Conservation (phyloP, 1,140 invertebrate genomes). For the Brachionus paranguensis region DNA sequence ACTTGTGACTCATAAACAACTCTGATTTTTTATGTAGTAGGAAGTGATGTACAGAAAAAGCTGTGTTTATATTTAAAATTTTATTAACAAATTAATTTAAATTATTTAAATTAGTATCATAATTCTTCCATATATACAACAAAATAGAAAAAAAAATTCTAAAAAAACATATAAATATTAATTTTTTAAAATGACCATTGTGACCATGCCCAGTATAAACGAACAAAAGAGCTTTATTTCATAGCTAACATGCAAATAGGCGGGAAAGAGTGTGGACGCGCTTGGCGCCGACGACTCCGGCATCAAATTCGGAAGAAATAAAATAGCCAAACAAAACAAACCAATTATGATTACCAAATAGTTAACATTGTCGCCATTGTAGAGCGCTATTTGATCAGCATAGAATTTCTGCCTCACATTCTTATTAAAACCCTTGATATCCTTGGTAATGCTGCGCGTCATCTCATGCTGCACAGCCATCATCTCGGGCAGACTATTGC, state of each 20-base stretch:
- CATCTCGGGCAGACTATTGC: conserved; percentile 1
- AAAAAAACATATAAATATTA: background rate
- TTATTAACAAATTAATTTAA: background rate
- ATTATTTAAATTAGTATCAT: background rate
- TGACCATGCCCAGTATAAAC: conserved; percentile 32
- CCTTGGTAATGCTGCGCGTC: background rate
- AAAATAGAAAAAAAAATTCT: background rate
- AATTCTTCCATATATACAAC: background rate
- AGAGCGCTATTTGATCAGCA: background rate
- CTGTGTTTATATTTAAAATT: background rate
- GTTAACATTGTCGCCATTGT: conserved; percentile 25
- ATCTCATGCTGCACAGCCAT: background rate
- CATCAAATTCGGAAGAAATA: conserved; percentile 13
- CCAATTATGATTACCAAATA: conserved; percentile 32
- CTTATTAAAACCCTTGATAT: background rate
- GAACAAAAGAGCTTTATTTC: conserved; percentile 35
- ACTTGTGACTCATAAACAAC: no score
- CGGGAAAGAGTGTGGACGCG: background rate
- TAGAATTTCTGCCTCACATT: background rate
- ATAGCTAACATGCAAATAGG: conserved; percentile 1
- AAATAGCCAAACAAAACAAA: conserved; percentile 15
- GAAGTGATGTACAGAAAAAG: background rate
- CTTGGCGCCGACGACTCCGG: background rate
- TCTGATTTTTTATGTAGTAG: no score
- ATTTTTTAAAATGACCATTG: conserved; percentile 36